Evolutionary conservation across 2,113 vertebrate species (phyloP), one percentile per base, ranked within the genome.

Genomic region (Sapayoa aenigma): DNA sequence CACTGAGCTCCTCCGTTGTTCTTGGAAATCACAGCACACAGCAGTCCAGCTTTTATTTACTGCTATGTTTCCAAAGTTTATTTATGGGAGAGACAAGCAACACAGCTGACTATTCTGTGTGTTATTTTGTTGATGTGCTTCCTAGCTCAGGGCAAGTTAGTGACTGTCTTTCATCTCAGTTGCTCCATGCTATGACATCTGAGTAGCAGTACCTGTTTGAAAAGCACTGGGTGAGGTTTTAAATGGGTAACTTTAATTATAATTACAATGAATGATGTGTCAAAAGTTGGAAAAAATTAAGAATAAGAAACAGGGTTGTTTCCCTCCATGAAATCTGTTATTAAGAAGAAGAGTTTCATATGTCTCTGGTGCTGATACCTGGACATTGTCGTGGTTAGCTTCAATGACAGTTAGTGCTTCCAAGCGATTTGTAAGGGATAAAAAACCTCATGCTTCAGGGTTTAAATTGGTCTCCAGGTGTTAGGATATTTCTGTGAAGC

Each of bases 381-480:
- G 75, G 72, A 27, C 8, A 7, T 53, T 83, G 71, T 73, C 0
- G 0, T 55, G 58, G 33, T 62, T 58, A 83, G 30, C 28, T 39
- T 62, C 27, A 39, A 2, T 11, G 28, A 24, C 47, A 60, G 66
- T 11, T 65, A 41, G 8, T 59, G 41, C 22, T 79, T 74, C 33
- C 35, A 31, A 37, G 39, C 31, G 39, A 69, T 83, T 91, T 77
- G 50, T 50, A 83, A 87, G 35, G 10, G 35, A 20, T 33, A 58
- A 39, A 55, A 82, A 89, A 46, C 31, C 58, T 91, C 24, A 11
- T 50, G 49, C 28, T 87, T 33, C 50, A 53, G 63, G 31, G 59
- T 84, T 88, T 90, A 75, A 87, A n/a, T n/a, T 63, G 72, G 33
- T 74, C 68, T 92, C 72, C 79, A 74, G 49, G 46, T 91, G 78